Conservation (phyloP, 2,888 invertebrate genomes). For the Agrochola litura region DNA sequence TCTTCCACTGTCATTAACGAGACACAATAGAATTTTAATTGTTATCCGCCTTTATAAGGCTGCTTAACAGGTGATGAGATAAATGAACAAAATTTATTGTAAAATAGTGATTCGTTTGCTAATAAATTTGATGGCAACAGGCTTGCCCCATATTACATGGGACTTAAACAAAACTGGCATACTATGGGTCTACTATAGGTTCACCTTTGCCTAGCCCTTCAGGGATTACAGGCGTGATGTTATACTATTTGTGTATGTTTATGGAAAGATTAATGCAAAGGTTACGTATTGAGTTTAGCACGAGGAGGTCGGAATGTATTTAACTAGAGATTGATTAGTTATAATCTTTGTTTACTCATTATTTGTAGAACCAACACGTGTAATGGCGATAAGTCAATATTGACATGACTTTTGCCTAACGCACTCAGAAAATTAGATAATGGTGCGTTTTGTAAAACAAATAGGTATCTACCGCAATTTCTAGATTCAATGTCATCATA, state of each 20-base stretch:
- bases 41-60: no score
- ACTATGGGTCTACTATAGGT: neutral
- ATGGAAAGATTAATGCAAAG: conserved; percentile 13
- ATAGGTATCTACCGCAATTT: neutral
- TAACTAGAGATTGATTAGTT: neutral
- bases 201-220: neutral
- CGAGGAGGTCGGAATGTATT: neutral
- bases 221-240: neutral
- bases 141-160: neutral
- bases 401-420: conserved; percentile 17
- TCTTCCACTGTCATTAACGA: no score
- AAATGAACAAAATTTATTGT: no score
- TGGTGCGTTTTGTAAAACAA: conserved; percentile 9
- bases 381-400: conserved; percentile 24
- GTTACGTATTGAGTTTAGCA: conserved; percentile 8
- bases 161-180: neutral
- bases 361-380: conserved; percentile 23
- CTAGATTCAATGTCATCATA: neutral
- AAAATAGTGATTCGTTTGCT: no score
- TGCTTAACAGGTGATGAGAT: no score
- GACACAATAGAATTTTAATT: no score
- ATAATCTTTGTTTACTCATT: conserved; percentile 15
- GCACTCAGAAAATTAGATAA: neutral
- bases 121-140: neutral
- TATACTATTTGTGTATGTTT: neutral